Conservation (phyloP, 2,797 vertebrate genomes). For the Prionace glauca region DNA sequence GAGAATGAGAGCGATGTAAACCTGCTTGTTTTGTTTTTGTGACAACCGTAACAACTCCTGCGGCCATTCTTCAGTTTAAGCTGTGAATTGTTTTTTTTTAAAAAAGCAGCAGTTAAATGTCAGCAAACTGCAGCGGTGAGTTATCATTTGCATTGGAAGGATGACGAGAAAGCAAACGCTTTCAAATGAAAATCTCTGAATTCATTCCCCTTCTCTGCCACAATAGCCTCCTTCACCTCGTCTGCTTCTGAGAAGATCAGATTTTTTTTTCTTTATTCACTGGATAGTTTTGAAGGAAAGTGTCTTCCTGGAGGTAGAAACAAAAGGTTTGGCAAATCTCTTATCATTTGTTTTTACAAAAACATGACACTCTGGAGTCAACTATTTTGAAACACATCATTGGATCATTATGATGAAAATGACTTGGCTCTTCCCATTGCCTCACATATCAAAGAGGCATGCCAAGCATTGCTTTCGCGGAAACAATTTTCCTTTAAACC, state of each 20-base stretch:
- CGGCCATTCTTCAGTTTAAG: not conserved
- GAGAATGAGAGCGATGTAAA: not conserved
- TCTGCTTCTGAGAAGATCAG: not conserved
- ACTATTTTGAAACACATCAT: not conserved
- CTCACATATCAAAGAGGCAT: not conserved
- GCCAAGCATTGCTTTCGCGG: not conserved
- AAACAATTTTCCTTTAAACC: not conserved
- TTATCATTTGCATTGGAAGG: not conserved
- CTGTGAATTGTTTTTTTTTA: not conserved
- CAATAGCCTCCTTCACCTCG: not conserved
- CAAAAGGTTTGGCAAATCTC: not conserved
- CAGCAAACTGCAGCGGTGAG: not conserved
- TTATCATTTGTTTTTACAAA: not conserved
- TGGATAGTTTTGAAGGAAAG: not conserved
- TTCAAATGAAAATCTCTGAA: not conserved
- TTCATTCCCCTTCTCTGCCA: not conserved
- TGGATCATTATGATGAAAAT: conserved; percentile 15
- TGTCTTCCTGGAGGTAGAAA: not conserved
- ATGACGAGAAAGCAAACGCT: not conserved
- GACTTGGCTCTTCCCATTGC: not conserved
- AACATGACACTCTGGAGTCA: conserved; percentile 22
- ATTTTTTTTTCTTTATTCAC: not conserved
- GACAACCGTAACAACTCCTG: not conserved
- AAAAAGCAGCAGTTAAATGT: not conserved
- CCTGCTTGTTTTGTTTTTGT: not conserved